Evolutionary conservation across 2,888 invertebrate species (phyloP).

Genomic region (Napeogenes inachia): DNA sequence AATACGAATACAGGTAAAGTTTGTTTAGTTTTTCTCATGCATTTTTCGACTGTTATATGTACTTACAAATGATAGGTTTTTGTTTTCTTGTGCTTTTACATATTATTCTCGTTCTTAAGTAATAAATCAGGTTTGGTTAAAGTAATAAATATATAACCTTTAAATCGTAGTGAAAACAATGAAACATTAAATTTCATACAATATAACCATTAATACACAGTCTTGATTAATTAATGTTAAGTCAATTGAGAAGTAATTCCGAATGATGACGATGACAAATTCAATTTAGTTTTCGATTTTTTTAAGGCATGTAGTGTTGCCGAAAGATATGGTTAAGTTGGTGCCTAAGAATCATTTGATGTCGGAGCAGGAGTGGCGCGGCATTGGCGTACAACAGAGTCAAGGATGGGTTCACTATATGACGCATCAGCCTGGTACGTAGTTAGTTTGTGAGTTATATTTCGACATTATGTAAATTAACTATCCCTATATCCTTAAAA

Average conservation of each 20-base stretch:
- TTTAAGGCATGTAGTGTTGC: constrained; percentile 94
- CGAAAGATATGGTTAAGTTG: constrained; percentile 92
- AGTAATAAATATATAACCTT: too few species aligned
- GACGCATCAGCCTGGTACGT: constrained; percentile 93
- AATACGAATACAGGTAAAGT: constrained; percentile 89
- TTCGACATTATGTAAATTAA: background rate
- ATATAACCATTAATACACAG: too few species aligned
- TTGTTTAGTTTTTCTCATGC: constrained; percentile 5
- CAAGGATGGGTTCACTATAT: constrained; percentile 98
- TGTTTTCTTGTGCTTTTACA: too few species aligned
- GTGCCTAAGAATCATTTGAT: constrained; percentile 96
- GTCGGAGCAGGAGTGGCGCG: constrained; percentile 95
- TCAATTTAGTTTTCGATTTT: background rate
- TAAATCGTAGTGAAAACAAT: too few species aligned
- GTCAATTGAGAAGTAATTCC: background rate
- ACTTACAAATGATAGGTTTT: too few species aligned
- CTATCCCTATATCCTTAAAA: too few species aligned
- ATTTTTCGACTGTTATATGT: too few species aligned
- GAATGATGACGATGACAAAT: background rate
- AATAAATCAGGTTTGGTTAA: too few species aligned
- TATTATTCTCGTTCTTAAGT: too few species aligned
- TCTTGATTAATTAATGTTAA: background rate
- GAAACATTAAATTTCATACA: too few species aligned
- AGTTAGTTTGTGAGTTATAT: background rate
- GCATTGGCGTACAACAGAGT: constrained; percentile 96